Percentiles rank a stretch among this genome's conserved stretches.
These are phyloP conservation scores for Taenaris catops DNA, from an alignment of 2,888 invertebrate species.

Conservation along the genomic window DNA sequence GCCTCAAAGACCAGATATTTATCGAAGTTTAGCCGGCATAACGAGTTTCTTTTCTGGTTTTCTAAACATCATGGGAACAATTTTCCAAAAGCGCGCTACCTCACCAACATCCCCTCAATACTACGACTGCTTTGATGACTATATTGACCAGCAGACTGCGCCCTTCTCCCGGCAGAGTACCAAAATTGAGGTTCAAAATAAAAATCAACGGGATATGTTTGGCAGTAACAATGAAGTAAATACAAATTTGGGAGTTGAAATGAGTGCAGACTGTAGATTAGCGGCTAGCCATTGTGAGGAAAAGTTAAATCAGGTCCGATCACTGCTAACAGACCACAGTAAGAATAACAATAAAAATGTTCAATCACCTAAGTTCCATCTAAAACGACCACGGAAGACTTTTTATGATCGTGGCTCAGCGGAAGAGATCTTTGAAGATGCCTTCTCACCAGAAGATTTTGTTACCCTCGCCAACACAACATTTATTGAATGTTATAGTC, in stretches of 20 bases:
- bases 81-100: constrained; percentile 46
- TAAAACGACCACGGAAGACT: constrained; percentile 37
- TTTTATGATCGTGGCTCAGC: constrained; percentile 49
- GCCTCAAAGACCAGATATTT: constrained; percentile 28
- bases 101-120: constrained; percentile 37
- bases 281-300: constrained; percentile 53
- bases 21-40: constrained; percentile 42
- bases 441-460: constrained; percentile 53
- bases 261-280: constrained; percentile 41
- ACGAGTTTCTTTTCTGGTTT: constrained; percentile 54
- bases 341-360: constrained; percentile 32
- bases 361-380: constrained; percentile 26
- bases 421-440: constrained; percentile 59
- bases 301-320: constrained; percentile 50
- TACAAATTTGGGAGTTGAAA: constrained; percentile 37
- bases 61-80: constrained; percentile 48
- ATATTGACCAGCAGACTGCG: constrained; percentile 36
- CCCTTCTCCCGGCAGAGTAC: constrained; percentile 46
- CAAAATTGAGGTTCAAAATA: constrained; percentile 52
- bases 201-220: constrained; percentile 45
- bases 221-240: constrained; percentile 30
- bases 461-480: constrained; percentile 38
- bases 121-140: constrained; percentile 43
- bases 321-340: constrained; percentile 36
- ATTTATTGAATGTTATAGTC: constrained; percentile 41